Percentiles rank a stretch among this genome's conserved stretches.
Conservation (phyloP, 92 coral and sea anemone species). For the Muricea muricata region DNA sequence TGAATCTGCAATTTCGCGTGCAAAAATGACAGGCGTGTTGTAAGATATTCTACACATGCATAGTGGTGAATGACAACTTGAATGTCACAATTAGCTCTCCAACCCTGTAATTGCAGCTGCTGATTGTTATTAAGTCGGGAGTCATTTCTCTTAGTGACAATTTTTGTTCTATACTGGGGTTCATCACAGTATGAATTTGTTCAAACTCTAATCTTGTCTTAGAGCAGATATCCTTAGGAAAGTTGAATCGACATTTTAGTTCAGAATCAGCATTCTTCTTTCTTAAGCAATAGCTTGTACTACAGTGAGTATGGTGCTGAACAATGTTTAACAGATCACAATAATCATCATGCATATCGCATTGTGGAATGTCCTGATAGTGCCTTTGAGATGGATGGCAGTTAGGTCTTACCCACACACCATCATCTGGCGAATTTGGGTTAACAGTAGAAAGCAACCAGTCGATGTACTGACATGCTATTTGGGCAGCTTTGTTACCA, state of each 20-base stretch:
- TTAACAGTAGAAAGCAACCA: slow-evolving; percentile 77
- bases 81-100: too few relatives aligned
- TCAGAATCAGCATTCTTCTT: slow-evolving; percentile 61
- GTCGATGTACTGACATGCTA: slow-evolving; percentile 78
- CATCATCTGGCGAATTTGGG: slow-evolving; percentile 77
- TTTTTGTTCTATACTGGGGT: slow-evolving; percentile 33
- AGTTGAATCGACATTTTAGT: slow-evolving; percentile 70
- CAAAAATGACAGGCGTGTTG: too few relatives aligned
- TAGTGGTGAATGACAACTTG: too few relatives aligned
- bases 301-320: slow-evolving; percentile 80
- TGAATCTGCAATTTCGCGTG: too few relatives aligned
- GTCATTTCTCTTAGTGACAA: slow-evolving; percentile 38
- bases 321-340: slow-evolving; percentile 75
- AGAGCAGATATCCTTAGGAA: slow-evolving; percentile 62
- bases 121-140: too few relatives aligned
- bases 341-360: slow-evolving; percentile 68
- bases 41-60: too few relatives aligned
- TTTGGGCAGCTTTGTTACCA: slow-evolving; percentile 72
- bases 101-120: too few relatives aligned
- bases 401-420: slow-evolving; percentile 65
- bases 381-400: slow-evolving; percentile 71
- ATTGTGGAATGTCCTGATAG: slow-evolving; percentile 70
- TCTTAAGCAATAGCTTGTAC: slow-evolving; percentile 71
- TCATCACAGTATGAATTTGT: too few relatives aligned
- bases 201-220: too few relatives aligned